Conservation (phyloP, 2,797 vertebrate species). For the Thripadectes ignobilis region DNA sequence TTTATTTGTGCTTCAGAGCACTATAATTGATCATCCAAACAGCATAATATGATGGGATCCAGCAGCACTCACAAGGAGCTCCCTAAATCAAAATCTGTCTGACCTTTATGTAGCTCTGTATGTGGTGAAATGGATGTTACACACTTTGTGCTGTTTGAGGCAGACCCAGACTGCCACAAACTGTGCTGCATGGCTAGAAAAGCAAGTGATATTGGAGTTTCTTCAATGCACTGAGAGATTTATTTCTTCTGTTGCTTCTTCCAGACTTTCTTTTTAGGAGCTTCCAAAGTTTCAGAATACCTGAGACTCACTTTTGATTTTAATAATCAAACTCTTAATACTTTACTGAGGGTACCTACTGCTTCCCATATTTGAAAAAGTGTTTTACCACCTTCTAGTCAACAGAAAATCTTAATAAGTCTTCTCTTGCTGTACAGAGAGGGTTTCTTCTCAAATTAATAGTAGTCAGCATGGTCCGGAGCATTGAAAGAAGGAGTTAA, state of each 20-base stretch:
- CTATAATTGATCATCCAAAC: slow-evolving; percentile 65
- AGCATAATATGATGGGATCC: slow-evolving; percentile 47
- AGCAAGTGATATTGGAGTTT: background rate
- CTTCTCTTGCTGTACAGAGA: background rate
- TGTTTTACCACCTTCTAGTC: background rate
- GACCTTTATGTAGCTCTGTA: slow-evolving; percentile 60
- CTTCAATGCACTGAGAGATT: background rate
- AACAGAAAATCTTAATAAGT: background rate
- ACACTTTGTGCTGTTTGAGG: slow-evolving; percentile 50
- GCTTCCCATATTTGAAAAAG: background rate
- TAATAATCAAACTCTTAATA: background rate
- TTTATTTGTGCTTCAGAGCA: slow-evolving; percentile 70
- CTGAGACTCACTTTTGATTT: background rate
- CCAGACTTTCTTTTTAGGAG: background rate
- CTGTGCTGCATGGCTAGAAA: background rate
- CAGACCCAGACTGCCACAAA: slow-evolving; percentile 57
- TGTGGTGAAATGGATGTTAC: slow-evolving; percentile 35
- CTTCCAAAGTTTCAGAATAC: slow-evolving; percentile 36
- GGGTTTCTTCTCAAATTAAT: background rate
- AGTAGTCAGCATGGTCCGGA: background rate
- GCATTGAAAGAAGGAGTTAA: background rate
- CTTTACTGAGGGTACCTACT: background rate
- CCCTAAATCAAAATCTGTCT: slow-evolving; percentile 59
- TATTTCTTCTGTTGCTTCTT: background rate
- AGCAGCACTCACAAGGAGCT: slow-evolving; percentile 17